A percentile compares a stretch with the other conserved stretches of the same genome.
These are phyloP conservation scores for Heloderma charlesbogerti DNA, from an alignment of 2,113 vertebrate genomes.

Conservation along the genomic window DNA sequence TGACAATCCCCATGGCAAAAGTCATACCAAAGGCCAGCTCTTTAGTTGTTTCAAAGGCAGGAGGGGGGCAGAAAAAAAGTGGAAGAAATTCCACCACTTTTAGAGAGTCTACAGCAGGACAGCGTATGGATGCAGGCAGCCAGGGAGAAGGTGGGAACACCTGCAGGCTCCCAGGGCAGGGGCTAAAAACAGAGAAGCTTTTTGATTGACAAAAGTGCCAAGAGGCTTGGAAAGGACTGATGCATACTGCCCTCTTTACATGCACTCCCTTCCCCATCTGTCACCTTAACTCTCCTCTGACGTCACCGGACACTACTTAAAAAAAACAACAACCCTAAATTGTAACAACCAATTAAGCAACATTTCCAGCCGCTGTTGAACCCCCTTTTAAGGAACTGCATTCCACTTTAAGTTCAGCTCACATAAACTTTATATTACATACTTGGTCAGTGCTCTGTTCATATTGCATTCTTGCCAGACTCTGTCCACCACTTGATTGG, in stretches of 20 bases:
- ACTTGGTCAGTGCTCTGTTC: slow-evolving; percentile 97
- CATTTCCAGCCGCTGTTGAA: neutral
- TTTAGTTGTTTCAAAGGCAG: neutral
- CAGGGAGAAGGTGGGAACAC: neutral
- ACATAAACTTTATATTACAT: slow-evolving; percentile 59
- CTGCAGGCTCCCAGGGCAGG: neutral
- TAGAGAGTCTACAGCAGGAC: neutral
- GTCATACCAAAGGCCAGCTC: neutral
- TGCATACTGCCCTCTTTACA: neutral
- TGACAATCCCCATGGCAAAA: neutral
- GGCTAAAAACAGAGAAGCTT: neutral
- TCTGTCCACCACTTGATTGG: slow-evolving; percentile 93
- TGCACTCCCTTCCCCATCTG: neutral
- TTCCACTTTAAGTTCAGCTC: neutral
- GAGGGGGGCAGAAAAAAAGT: neutral
- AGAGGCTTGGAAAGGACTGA: neutral
- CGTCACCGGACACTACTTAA: neutral
- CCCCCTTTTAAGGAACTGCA: neutral
- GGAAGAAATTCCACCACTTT: too few species aligned
- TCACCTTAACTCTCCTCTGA: neutral
- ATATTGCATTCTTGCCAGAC: slow-evolving; percentile 99
- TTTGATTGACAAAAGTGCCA: neutral
- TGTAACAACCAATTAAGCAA: neutral
- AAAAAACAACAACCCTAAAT: neutral
- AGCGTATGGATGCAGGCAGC: too few species aligned